phyloP scores from a whole-genome alignment of 2,113 vertebrate genomes.

The Stigmatopora nigra region DNA sequence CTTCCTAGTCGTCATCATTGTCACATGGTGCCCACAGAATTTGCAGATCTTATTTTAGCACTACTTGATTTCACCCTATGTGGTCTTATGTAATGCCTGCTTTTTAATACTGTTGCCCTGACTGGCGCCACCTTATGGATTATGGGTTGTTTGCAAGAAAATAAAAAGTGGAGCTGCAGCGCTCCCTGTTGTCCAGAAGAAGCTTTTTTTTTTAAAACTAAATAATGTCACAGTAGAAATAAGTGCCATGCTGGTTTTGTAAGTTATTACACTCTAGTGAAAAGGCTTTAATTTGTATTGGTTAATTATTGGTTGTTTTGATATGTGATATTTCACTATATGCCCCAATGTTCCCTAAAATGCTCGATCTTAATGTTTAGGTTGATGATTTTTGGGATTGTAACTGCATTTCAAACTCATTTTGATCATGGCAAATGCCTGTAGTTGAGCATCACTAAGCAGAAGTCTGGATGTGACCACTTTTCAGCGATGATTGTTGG shows the following conservation, averaged over 20 bases:
- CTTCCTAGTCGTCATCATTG: conserved; percentile 5
- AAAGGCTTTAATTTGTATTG: neutral
- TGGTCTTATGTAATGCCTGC: conserved; percentile 22
- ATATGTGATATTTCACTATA: too few species aligned
- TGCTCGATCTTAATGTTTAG: neutral
- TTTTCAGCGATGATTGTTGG: too few species aligned
- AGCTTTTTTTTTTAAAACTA: neutral
- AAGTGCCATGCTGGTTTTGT: neutral
- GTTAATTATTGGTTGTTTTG: neutral
- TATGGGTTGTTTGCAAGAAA: neutral
- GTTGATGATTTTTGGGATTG: neutral
- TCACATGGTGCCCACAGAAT: conserved; percentile 28
- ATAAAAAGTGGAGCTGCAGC: conserved; percentile 35
- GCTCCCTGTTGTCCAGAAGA: conserved; percentile 40
- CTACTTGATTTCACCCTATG: conserved; percentile 17
- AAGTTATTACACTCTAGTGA: neutral
- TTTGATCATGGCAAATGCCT: too few species aligned
- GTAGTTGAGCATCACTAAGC: too few species aligned
- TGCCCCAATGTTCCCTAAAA: too few species aligned
- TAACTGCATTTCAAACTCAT: too few species aligned
- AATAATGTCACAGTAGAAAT: neutral
- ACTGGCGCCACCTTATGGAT: conserved; percentile 33
- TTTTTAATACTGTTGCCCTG: conserved; percentile 5
- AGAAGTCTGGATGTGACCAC: too few species aligned
- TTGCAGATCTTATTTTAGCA: conserved; percentile 26